Evolutionary conservation across 2,113 vertebrate species (phyloP).

Genomic region (Archocentrus centrarchus): DNA sequence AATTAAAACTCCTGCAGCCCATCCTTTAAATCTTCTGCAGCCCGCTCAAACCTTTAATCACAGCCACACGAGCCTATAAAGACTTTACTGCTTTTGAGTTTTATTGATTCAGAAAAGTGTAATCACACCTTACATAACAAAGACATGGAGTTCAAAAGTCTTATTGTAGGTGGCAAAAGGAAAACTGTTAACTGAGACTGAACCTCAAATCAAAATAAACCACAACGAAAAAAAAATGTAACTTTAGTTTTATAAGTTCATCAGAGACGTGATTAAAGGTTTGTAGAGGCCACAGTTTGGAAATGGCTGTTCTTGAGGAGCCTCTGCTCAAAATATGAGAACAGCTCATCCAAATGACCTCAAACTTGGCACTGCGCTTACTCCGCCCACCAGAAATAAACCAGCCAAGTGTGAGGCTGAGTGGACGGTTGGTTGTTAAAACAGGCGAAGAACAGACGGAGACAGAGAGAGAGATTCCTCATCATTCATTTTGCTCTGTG

Average conservation of each 20-base stretch:
- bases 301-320: no score
- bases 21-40: no score
- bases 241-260: no score
- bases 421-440: not conserved
- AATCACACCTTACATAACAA: not conserved
- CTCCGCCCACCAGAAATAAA: not conserved
- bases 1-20: no score
- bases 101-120: not conserved
- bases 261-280: not conserved
- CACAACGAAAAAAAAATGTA: not conserved
- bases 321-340: not conserved
- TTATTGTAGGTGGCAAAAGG: not conserved
- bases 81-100: no score
- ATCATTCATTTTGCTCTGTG: not conserved
- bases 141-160: not conserved
- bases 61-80: no score
- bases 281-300: not conserved
- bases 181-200: not conserved
- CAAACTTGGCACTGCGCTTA: not conserved
- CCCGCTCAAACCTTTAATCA: no score
- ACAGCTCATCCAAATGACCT: not conserved
- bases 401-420: not conserved
- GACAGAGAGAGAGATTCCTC: not conserved
- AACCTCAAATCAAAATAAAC: not conserved
- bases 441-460: not conserved